Percentiles rank a stretch among this genome's conserved stretches.
Conservation (phyloP, 2,888 invertebrate species). For the Melanotus villosus region DNA sequence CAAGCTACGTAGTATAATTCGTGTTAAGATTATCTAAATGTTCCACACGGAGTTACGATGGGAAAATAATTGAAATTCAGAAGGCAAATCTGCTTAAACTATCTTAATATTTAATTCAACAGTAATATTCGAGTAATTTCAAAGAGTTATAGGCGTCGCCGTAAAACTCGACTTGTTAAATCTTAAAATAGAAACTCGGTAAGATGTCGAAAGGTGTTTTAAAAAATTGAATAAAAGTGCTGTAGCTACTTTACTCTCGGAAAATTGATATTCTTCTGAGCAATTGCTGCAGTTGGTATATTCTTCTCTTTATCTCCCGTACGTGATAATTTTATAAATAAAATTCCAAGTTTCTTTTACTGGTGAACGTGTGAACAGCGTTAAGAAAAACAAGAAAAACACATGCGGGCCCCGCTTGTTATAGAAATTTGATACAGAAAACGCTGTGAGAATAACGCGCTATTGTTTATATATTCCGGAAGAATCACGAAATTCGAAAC, state of each 20-base stretch:
- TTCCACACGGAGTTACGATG: too few relatives aligned
- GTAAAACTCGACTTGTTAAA: constrained; percentile 22
- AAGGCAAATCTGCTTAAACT: too few relatives aligned
- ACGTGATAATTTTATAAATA: constrained; percentile 42
- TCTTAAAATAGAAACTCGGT: background rate
- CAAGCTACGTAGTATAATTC: background rate
- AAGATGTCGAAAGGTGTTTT: background rate
- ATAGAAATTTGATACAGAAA: constrained; percentile 40
- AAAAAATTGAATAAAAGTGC: constrained; percentile 24
- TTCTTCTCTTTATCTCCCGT: constrained; percentile 31
- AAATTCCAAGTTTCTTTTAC: constrained; percentile 28
- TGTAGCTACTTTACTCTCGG: background rate
- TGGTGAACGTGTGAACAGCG: constrained; percentile 25
- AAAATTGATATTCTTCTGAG: constrained; percentile 34
- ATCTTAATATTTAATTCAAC: too few relatives aligned
- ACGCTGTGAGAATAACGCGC: constrained; percentile 32
- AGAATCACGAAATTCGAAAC: constrained; percentile 35
- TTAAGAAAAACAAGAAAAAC: constrained; percentile 22
- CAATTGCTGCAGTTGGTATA: constrained; percentile 30
- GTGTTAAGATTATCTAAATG: too few relatives aligned
- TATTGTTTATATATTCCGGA: constrained; percentile 45
- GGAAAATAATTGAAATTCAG: background rate
- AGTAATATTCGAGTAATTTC: too few relatives aligned
- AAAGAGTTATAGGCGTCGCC: too few relatives aligned
- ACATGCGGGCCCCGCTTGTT: constrained; percentile 36